Evolutionary conservation across 2,888 invertebrate species (phyloP).

Genomic region (Malthinus flaveolus): DNA sequence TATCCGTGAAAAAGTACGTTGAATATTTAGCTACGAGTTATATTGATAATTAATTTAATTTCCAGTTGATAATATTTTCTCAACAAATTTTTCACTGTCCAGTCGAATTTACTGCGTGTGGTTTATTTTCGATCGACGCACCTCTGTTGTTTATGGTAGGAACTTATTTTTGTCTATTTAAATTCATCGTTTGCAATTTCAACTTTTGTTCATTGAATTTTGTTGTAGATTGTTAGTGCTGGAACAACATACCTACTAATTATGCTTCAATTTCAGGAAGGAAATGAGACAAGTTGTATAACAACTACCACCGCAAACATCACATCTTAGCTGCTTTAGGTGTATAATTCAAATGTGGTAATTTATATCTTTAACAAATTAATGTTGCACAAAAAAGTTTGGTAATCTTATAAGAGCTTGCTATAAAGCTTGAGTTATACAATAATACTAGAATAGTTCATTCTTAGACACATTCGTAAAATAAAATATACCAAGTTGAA

Average conservation of each 20-base stretch:
- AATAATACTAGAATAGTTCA: too few species aligned
- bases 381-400: background rate
- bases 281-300: slow-evolving; percentile 36
- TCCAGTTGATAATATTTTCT: slow-evolving; percentile 41
- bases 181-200: background rate
- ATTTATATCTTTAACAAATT: background rate
- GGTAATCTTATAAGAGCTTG: background rate
- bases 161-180: background rate
- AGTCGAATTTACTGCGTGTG: slow-evolving; percentile 38
- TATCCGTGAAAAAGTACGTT: slow-evolving; percentile 18
- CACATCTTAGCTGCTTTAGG: background rate
- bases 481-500: too few species aligned
- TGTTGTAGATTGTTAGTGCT: slow-evolving; percentile 49
- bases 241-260: slow-evolving; percentile 55
- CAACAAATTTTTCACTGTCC: slow-evolving; percentile 39
- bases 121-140: slow-evolving; percentile 40
- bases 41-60: slow-evolving; percentile 1
- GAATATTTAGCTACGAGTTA: background rate
- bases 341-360: too few species aligned
- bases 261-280: slow-evolving; percentile 53
- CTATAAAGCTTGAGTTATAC: too few species aligned
- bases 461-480: too few species aligned
- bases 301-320: slow-evolving; percentile 11
- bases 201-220: slow-evolving; percentile 19
- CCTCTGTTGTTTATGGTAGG: slow-evolving; percentile 39